Conservation (phyloP, 1,140 invertebrate species). For the Ceratosolen fusciceps region DNA sequence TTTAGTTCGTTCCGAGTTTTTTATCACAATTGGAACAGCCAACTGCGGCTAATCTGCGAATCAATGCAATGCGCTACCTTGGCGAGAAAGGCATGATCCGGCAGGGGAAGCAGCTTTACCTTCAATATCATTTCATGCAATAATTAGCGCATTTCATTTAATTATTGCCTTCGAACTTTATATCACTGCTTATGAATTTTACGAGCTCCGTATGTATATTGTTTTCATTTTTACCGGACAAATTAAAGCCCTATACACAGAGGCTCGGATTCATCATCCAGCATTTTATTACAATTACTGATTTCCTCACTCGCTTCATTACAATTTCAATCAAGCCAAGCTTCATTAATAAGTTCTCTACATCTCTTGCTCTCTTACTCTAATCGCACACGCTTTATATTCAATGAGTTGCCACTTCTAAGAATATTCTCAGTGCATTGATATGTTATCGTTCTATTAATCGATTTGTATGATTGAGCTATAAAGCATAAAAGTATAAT, state of each 20-base stretch:
- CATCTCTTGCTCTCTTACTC: no score
- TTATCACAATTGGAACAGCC: neutral
- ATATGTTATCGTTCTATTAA: neutral
- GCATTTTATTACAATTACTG: neutral
- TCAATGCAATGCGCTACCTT: neutral
- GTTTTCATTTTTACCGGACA: neutral
- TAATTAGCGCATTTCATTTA: neutral
- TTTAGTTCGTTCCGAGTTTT: neutral
- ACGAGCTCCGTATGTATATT: neutral
- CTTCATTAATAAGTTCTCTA: neutral
- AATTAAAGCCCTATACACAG: no score
- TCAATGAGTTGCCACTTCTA: neutral
- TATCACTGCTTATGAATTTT: constrained; percentile 4
- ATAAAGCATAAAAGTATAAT: no score
- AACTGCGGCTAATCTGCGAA: constrained; percentile 4
- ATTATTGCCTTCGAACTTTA: neutral
- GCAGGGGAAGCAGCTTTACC: neutral
- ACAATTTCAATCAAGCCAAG: neutral
- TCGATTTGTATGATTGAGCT: neutral
- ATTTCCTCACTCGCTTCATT: neutral
- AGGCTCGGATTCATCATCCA: no score
- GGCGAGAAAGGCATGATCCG: neutral
- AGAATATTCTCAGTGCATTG: neutral
- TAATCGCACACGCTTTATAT: neutral
- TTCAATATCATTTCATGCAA: neutral